Evolutionary conservation across 2,888 invertebrate genomes (phyloP).

Genomic region (Neria commutata): DNA sequence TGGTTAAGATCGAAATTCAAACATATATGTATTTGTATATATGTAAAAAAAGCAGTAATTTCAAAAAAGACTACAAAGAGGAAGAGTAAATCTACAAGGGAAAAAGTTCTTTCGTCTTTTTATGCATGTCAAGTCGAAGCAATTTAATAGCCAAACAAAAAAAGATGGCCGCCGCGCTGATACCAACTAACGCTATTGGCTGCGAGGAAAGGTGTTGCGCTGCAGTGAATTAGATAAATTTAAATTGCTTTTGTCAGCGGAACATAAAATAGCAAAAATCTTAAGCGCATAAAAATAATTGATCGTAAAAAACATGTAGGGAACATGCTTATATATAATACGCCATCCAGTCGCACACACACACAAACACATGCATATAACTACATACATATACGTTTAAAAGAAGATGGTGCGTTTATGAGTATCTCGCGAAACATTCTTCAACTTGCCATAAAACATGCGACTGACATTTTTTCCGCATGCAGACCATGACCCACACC

Average conservation of each 20-base stretch:
- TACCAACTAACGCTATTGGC: not conserved
- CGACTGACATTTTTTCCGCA: conserved; percentile 25
- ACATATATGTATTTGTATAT: too few relatives aligned
- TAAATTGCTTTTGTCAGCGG: too few relatives aligned
- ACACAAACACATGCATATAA: not conserved
- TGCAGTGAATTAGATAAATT: not conserved
- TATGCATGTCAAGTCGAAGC: not conserved
- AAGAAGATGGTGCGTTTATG: too few relatives aligned
- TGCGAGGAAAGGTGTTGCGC: not conserved
- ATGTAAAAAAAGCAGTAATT: not conserved
- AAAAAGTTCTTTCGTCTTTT: not conserved
- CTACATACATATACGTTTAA: conserved; percentile 13
- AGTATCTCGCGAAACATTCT: too few relatives aligned
- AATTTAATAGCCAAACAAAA: not conserved
- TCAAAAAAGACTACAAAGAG: conserved; percentile 11
- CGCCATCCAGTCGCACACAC: too few relatives aligned
- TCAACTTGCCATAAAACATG: conserved; percentile 1
- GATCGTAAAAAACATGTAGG: too few relatives aligned
- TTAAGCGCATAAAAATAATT: too few relatives aligned
- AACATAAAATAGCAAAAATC: too few relatives aligned
- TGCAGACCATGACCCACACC: conserved; percentile 58
- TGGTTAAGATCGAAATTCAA: conserved; percentile 14
- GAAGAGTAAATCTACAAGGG: not conserved
- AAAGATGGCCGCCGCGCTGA: too few relatives aligned
- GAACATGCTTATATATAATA: too few relatives aligned